Base-by-base conservation (phyloP, 2,888 invertebrate species). In the Cataglyphis livida region DNA sequence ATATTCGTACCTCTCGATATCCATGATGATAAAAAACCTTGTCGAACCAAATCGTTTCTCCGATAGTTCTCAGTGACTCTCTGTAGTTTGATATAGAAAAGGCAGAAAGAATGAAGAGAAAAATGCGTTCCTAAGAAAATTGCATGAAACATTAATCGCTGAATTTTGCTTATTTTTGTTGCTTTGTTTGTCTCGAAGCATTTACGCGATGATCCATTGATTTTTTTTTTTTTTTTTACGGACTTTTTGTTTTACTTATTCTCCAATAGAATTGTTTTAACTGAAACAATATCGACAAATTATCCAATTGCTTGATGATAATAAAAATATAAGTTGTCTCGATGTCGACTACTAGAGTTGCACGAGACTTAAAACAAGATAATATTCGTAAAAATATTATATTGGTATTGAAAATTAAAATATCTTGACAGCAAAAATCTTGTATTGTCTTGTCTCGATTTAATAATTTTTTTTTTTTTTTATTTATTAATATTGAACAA, bases 1-100 rank as follows among this genome's bases (percentile, higher is more conserved):
- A 76, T 32, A 38, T 51, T 41, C 35, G 12, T 48, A 10, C 48
- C 48, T 65, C 65, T 51, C 65, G 38, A 66, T 66, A 51, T 25
- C 66, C 25, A 38, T 38, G 28, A 76, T 38, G 25, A 66, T 28
- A 32, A 76, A 71, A 66, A 76, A 51, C 35, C 35, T 65, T 38
- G 15, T 44, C 38, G 75, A n/a, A 12, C 12, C 66, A 65, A 66
- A 66, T 76, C 66, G 65, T 12, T 76, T 76, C 18, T n/a, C 38
- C 48, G 15, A 51, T 51, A 64, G n/a, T 48, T 65, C 7, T 35
- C 65, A 18, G 41, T 25, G 25, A 25, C 15, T 65, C 41, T 44
- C 28, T 66, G 75, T 51, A 51, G 51, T 35, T 75, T 7, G 25
- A 18, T 35, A 18, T 21, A 21, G 10, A 28, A 18, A 3, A 48